Conservation (phyloP, 1,140 invertebrate species). For the Pogonomyrmex barbatus region DNA sequence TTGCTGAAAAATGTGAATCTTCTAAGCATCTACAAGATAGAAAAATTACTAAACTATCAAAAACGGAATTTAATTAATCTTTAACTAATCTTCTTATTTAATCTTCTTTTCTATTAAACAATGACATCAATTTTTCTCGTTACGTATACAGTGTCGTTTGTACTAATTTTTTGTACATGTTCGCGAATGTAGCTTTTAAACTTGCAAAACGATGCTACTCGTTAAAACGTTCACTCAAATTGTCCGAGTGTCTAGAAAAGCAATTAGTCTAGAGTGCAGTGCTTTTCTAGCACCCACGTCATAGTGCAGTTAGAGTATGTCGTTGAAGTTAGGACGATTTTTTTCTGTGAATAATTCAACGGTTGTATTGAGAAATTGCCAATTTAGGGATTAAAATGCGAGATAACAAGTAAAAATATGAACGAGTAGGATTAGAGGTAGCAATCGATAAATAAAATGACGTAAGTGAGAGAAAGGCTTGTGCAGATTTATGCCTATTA, state of each 20-base stretch:
- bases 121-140: not conserved
- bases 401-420: conserved; percentile 13
- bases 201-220: conserved; percentile 25
- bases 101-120: not conserved
- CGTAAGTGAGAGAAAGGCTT: not conserved
- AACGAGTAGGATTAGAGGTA: not conserved
- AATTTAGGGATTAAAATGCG: conserved; percentile 11
- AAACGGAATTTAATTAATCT: not conserved
- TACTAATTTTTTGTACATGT: not conserved
- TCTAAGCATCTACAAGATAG: not conserved
- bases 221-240: conserved; percentile 47
- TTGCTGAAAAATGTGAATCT: not conserved
- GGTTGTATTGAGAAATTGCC: not conserved
- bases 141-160: not conserved
- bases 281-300: not conserved
- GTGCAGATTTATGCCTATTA: not conserved
- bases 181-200: conserved; percentile 16
- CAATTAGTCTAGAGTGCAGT: conserved; percentile 35
- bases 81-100: not conserved
- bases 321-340: conserved; percentile 28
- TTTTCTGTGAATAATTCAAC: conserved; percentile 45
- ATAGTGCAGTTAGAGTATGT: not conserved
- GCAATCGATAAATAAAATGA: conserved; percentile 17
- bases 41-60: not conserved
- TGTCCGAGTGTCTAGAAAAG: conserved; percentile 33